These are phyloP conservation scores for Helicolenus hilgendorfi DNA, from an alignment of 2,797 vertebrate genomes.

Conservation along the genomic window DNA sequence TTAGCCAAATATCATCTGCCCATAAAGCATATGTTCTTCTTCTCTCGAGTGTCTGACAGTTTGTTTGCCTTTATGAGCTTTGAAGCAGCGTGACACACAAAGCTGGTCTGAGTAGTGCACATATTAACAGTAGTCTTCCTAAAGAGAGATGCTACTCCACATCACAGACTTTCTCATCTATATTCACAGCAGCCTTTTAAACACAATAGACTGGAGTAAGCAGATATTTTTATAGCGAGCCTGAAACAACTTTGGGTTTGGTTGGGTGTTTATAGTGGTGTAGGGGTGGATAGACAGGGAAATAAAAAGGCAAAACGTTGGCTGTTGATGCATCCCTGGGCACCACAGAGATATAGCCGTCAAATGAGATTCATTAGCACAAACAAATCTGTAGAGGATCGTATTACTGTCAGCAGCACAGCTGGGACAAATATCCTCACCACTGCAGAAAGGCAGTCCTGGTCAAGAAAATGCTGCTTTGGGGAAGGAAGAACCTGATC, in stretches of 20 bases:
- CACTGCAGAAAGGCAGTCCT: not conserved
- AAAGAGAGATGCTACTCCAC: constrained; percentile 6
- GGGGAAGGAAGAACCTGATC: not conserved
- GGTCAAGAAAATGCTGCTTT: not conserved
- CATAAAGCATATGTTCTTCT: not conserved
- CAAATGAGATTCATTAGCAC: constrained; percentile 39
- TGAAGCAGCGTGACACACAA: not conserved
- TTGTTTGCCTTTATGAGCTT: constrained; percentile 1
- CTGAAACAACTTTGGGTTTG: constrained; percentile 16
- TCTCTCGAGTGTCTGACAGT: not conserved
- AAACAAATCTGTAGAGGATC: not conserved
- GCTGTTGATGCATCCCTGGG: constrained; percentile 12
- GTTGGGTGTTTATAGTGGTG: constrained; percentile 14
- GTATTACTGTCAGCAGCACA: constrained; percentile 2
- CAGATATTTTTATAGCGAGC: constrained; percentile 12
- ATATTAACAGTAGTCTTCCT: not conserved
- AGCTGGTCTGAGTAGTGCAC: not conserved
- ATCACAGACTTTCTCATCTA: constrained; percentile 13
- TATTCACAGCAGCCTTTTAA: constrained; percentile 25
- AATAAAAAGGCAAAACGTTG: constrained; percentile 36
- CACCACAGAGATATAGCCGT: not conserved
- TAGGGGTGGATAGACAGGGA: constrained; percentile 11
- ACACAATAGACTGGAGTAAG: constrained; percentile 15
- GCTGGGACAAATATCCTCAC: constrained; percentile 1
- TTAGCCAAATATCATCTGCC: not conserved